Base-by-base conservation (phyloP, 2,113 vertebrate genomes). In the Rhabdomys dilectus region DNA sequence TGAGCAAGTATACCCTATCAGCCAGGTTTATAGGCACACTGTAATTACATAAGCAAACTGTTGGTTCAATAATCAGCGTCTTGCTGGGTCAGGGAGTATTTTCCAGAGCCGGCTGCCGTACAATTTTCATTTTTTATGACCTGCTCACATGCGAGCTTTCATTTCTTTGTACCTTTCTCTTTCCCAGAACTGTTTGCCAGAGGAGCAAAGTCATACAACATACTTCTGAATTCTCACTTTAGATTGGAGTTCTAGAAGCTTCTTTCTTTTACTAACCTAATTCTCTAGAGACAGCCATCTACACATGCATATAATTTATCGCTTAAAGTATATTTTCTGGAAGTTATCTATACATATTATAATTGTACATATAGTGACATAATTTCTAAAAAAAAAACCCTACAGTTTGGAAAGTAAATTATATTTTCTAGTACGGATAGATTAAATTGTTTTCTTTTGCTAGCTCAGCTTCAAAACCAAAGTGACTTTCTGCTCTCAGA, bases 51-150 rank as follows among this genome's bases (percentile, higher is more conserved):
- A 97, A 96, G 91, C 96, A 93, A 96, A 92, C 72, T 7, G 95
- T 95, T 97, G 97, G 97, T 97, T 97, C 97, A 94, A 80, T 95
- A 97, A 96, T 93, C 84, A 91, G 89, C n/a, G 53, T 93, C 91
- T 0, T 0, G 95, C 81, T 93, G 60, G 96, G 77, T 94, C 92
- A 95, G 95, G 96, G 94, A 87, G 60, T 45, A 82, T 92, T 98
- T 98, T 93, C 95, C 76, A 96, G 94, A 97, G 85, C 7, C 11
- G 48, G 85, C 42, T 93, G 91, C 95, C 96, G 97, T 98, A 12
- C 95, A 97, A 98, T 98, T 98, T 95, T 98, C 96, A 94, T 88
- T 92, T 89, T 97, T 98, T 76, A 87, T 98, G 98, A 98, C 92
- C 96, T 98, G 89, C 96, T 97, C 98, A 98, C 94, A 96, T 98